Evolutionary conservation across 2,113 vertebrate species (phyloP), one percentile per base, ranked within the genome.

Genomic region (Gulo gulo): DNA sequence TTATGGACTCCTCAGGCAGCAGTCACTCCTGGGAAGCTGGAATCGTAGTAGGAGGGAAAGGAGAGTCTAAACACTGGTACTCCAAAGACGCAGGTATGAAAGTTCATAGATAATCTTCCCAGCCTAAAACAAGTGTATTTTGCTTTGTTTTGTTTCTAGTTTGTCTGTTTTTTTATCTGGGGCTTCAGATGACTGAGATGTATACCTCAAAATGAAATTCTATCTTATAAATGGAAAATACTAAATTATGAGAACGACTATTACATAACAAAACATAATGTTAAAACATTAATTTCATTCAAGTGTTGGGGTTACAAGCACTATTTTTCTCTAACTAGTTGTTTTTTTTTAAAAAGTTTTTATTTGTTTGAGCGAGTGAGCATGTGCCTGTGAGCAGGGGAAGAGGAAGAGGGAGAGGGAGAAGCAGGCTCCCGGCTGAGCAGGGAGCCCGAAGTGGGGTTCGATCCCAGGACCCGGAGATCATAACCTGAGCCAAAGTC

Each of bases 231-330:
- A 82, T 67, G 42, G n/a, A 69, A 85, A 94, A 67, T 11, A 34
- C 1, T 79, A 61, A 26, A 31, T 67, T 79, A 94, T 92, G 80
- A 79, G 61, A 92, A 65, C 2, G 18, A 80, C 29, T 81, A 84
- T 65, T 96, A 67, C 26, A 14, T 80, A 87, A 92, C 16, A 69
- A 94, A 97, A 82, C 15, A 78, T 50, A 91, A 74, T 2, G 45
- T 50, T 59, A 94, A 96, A 92, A 65, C 4, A 71, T 86, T 79
- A 31, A 26, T 93, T 96, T 84, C 83, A 31, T 85, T 91, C 94
- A 5, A 4, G 2, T 94, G 39, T 18, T 73, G n/a, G 8, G 2
- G 6, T 71, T 76, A 45, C 13, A 45, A 29, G 15, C 20, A 80
- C 74, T 63, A 69, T 74, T 89, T 79, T 88, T 76, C 31, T 83